These are phyloP conservation scores for Ectemnius cavifrons DNA, from an alignment of 2,888 invertebrate genomes.

Conservation along the genomic window DNA sequence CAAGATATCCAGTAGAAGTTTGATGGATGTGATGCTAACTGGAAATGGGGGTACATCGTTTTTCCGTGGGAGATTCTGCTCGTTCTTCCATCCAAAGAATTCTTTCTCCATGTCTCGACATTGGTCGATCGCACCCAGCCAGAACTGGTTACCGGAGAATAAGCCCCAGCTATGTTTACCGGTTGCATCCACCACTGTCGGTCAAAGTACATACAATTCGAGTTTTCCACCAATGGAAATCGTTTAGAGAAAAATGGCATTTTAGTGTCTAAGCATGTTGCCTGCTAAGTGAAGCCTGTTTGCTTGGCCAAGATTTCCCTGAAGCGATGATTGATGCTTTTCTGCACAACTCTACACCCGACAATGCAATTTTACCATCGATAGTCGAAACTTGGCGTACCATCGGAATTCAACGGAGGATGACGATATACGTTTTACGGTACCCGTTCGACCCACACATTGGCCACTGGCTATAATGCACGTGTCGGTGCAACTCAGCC, in stretches of 20 bases:
- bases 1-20: constrained; percentile 52
- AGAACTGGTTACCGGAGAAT: constrained; percentile 62
- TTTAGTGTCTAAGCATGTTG: background rate
- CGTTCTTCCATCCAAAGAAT: constrained; percentile 36
- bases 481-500: constrained; percentile 20
- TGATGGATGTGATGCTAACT: constrained; percentile 61
- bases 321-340: too few species aligned
- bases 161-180: constrained; percentile 65
- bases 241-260: background rate
- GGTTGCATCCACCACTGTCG: constrained; percentile 66
- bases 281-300: too few species aligned
- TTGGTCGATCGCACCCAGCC: constrained; percentile 64
- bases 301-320: too few species aligned
- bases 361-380: too few species aligned
- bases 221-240: constrained; percentile 17
- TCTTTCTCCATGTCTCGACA: constrained; percentile 62
- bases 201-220: too few species aligned
- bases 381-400: too few species aligned
- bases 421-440: too few species aligned
- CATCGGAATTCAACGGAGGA: too few species aligned
- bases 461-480: background rate
- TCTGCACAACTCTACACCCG: too few species aligned
- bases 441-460: background rate
- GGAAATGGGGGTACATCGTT: constrained; percentile 58
- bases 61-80: constrained; percentile 8